A percentile compares a stretch with the other conserved stretches of the same genome.
phyloP scores from a whole-genome alignment of 2,797 vertebrate species.

The Enteromius viviparus region DNA sequence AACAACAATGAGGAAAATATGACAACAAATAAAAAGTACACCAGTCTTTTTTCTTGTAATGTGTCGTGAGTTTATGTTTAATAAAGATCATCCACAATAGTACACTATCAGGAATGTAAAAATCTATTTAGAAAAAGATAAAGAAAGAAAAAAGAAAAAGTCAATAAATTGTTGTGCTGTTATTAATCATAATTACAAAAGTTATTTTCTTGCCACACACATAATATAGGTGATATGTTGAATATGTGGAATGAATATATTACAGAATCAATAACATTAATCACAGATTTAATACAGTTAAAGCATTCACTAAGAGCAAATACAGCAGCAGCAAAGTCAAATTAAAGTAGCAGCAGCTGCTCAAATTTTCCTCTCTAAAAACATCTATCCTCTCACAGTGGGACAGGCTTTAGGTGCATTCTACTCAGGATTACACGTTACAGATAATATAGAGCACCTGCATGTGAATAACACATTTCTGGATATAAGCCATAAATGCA shows the following conservation, averaged over 20 bases:
- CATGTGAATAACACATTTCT: not conserved
- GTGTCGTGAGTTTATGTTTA: not conserved
- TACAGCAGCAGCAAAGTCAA: not conserved
- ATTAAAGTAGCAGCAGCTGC: not conserved
- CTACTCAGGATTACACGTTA: slow-evolving; percentile 1
- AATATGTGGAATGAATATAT: not conserved
- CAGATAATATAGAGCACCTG: not conserved
- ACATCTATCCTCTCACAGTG: not conserved
- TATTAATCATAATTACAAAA: not conserved
- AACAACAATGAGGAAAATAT: not conserved
- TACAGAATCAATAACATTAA: not conserved
- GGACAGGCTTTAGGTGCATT: slow-evolving; percentile 19
- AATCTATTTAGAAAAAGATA: not conserved
- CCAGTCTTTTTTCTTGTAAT: not conserved
- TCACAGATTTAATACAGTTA: not conserved
- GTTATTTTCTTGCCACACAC: not conserved
- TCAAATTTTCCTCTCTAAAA: not conserved
- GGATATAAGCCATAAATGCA: not conserved
- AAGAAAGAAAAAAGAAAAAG: not conserved
- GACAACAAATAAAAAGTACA: not conserved
- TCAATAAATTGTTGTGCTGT: not conserved
- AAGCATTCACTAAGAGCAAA: not conserved
- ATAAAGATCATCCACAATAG: not conserved
- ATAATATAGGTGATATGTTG: too few species aligned
- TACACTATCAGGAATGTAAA: not conserved